Evolutionary conservation across 92 coral and sea anemone species (phyloP).

Genomic region (Diadumene lineata): DNA sequence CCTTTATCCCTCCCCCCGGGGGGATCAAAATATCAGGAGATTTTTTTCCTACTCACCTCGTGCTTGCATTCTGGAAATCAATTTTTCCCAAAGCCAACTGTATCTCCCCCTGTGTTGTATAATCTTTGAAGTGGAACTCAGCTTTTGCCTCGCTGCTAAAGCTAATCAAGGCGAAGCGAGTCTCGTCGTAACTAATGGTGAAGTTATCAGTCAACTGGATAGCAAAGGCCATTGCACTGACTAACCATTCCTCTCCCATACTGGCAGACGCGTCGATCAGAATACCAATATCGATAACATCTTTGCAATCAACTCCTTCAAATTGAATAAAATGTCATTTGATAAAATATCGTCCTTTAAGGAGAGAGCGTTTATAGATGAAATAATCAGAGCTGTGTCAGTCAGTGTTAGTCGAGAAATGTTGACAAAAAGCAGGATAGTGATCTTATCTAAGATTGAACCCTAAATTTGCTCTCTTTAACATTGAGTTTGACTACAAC

Average conservation of each 20-base stretch:
- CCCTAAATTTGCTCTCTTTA: no score
- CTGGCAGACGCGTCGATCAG: constrained; percentile 32
- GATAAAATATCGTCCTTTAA: no score
- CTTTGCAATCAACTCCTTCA: constrained; percentile 11
- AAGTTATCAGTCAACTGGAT: constrained; percentile 27
- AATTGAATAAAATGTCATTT: no score
- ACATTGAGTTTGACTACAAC: no score
- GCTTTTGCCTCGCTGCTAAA: constrained; percentile 25
- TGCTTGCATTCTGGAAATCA: constrained; percentile 8
- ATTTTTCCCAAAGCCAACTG: constrained; percentile 23
- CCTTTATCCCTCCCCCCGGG: no score
- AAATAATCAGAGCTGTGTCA: no score
- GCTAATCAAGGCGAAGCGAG: constrained; percentile 19
- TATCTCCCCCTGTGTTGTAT: constrained; percentile 15
- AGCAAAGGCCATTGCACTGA: constrained; percentile 29
- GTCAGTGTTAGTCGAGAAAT: no score
- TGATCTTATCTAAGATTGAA: no score
- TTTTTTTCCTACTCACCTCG: constrained; percentile 7
- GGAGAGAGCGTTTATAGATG: no score
- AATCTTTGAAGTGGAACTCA: constrained; percentile 23
- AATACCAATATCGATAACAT: constrained; percentile 23
- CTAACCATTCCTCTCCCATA: constrained; percentile 32
- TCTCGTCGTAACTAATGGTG: constrained; percentile 26
- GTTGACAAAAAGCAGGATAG: no score
- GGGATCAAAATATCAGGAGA: not conserved